These are phyloP conservation scores for Clitarchus hookeri DNA, from an alignment of 2,888 invertebrate genomes.

Conservation along the genomic window DNA sequence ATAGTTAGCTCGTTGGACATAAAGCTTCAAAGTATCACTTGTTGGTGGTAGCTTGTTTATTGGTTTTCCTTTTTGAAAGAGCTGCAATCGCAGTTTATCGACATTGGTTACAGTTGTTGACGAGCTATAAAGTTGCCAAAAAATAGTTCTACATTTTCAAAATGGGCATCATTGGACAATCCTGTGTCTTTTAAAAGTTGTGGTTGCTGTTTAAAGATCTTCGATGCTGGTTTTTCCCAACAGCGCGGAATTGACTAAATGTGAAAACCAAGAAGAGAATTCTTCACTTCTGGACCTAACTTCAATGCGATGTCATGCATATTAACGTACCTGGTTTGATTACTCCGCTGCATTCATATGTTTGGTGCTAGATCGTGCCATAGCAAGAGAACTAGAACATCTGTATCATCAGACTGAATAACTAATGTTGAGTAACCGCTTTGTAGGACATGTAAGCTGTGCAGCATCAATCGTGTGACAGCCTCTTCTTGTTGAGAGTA, in stretches of 20 bases:
- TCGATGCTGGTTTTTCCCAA: neutral
- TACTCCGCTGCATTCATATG: slow-evolving; percentile 1
- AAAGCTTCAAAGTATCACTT: no score
- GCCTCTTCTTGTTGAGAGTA: no score
- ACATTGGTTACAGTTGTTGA: neutral
- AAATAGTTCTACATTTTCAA: neutral
- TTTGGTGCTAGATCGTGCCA: neutral
- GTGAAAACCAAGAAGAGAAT: neutral
- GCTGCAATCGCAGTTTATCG: neutral
- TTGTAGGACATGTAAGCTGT: no score
- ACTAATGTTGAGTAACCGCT: no score
- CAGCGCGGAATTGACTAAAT: neutral
- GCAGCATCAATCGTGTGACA: no score
- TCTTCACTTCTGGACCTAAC: neutral
- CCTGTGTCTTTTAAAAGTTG: neutral
- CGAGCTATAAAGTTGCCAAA: no score
- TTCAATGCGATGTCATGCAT: neutral
- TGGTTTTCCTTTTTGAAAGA: neutral
- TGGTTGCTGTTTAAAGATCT: neutral
- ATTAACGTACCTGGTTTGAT: neutral
- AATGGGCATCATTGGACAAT: neutral
- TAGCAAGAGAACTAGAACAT: neutral
- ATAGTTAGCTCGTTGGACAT: neutral
- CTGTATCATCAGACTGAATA: neutral
- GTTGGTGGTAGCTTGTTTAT: no score